Evolutionary conservation across 1,140 invertebrate species (phyloP).

Genomic region (Drosophila grimshawi): DNA sequence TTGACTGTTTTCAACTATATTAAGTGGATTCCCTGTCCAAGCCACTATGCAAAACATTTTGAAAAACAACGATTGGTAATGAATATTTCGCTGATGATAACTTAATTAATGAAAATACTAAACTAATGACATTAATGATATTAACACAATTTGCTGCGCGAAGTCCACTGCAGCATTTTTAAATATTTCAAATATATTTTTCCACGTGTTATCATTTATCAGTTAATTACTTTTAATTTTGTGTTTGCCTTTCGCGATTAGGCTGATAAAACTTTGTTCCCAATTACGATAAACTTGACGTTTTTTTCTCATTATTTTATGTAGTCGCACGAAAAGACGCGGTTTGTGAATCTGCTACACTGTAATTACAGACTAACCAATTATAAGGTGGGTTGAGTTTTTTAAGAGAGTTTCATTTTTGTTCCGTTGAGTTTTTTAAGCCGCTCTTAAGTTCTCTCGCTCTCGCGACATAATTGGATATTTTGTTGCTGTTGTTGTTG

Average conservation of each 20-base stretch:
- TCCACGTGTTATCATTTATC: constrained; percentile 45
- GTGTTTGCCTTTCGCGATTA: constrained; percentile 31
- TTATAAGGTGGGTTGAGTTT: neutral
- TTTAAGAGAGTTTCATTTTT: constrained; percentile 15
- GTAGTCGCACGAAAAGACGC: constrained; percentile 45
- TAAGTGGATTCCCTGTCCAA: neutral
- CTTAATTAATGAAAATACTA: constrained; percentile 18
- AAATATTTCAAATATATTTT: neutral
- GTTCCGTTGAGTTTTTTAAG: neutral
- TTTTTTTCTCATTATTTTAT: constrained; percentile 19
- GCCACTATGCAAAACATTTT: neutral
- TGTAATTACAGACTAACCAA: constrained; percentile 17
- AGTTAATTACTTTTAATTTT: constrained; percentile 55
- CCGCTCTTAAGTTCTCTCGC: constrained; percentile 17
- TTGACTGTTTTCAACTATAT: neutral
- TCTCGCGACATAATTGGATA: neutral
- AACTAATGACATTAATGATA: constrained; percentile 6
- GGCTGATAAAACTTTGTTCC: constrained; percentile 46
- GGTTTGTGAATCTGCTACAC: constrained; percentile 4
- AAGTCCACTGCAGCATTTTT: neutral
- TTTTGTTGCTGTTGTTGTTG: neutral
- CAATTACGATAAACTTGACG: constrained; percentile 51
- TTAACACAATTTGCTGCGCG: neutral
- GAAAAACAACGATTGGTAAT: neutral
- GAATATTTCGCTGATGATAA: neutral